phyloP scores from a whole-genome alignment of 1,140 invertebrate species.

The Aphis gossypii region DNA sequence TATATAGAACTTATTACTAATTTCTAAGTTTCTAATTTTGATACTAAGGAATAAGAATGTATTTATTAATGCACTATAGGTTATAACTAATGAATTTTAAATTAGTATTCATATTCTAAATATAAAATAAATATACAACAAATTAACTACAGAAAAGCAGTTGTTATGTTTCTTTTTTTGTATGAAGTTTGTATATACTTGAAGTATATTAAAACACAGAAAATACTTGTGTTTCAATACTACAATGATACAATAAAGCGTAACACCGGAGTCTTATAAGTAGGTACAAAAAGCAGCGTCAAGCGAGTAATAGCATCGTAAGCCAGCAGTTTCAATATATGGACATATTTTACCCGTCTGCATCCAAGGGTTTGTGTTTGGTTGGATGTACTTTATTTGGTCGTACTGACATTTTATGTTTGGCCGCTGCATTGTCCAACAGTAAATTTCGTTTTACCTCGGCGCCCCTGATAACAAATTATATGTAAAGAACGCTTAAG shows the following conservation, averaged over 20 bases:
- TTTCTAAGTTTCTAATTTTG: not conserved
- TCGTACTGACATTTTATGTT: constrained; percentile 77
- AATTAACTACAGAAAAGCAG: not conserved
- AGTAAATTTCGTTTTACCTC: constrained; percentile 67
- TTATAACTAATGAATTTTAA: not conserved
- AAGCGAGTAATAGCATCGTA: constrained; percentile 22
- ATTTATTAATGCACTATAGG: not conserved
- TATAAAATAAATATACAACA: not conserved
- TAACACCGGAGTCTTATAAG: not conserved
- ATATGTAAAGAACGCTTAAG: constrained; percentile 50
- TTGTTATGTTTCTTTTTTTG: not conserved
- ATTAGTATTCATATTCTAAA: constrained; percentile 3
- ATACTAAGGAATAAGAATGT: not conserved
- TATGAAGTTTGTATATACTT: not conserved
- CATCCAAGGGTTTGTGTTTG: constrained; percentile 48
- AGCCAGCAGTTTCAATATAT: constrained; percentile 18
- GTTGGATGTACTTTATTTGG: constrained; percentile 66
- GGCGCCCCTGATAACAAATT: constrained; percentile 53
- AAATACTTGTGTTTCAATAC: not conserved
- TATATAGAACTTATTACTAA: not conserved
- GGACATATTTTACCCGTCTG: constrained; percentile 45
- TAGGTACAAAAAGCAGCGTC: constrained; percentile 25
- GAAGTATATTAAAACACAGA: not conserved
- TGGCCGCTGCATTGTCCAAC: constrained; percentile 77
- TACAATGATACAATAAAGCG: not conserved